Percentiles rank a stretch among this genome's conserved stretches.
Conservation (phyloP, 2,797 vertebrate genomes). For the Catharus ustulatus region DNA sequence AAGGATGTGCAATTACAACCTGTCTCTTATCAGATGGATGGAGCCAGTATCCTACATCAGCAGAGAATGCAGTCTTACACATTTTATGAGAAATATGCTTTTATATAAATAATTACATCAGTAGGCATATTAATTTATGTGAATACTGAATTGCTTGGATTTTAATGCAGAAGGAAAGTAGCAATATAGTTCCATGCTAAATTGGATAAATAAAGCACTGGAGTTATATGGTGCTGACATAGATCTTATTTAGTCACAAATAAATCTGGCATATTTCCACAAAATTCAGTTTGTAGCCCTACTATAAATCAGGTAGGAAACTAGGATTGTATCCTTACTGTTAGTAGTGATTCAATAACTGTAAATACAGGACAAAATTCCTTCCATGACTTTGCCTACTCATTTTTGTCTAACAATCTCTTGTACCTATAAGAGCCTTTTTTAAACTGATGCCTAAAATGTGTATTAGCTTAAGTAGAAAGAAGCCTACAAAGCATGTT, state of each 20-base stretch:
- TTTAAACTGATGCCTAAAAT: not conserved
- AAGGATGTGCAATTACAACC: not conserved
- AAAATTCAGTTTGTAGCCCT: not conserved
- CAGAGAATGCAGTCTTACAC: not conserved
- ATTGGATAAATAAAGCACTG: not conserved
- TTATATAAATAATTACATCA: not conserved
- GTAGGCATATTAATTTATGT: not conserved
- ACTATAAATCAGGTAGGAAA: not conserved
- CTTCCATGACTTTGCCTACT: not conserved
- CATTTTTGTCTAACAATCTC: not conserved
- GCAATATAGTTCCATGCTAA: not conserved
- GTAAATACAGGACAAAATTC: not conserved
- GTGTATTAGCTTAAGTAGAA: not conserved
- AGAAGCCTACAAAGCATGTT: not conserved
- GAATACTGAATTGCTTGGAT: not conserved
- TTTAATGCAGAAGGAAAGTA: not conserved
- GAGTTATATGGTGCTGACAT: not conserved
- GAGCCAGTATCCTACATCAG: not conserved
- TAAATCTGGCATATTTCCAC: not conserved
- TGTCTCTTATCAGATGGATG: constrained; percentile 1
- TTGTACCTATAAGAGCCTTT: not conserved
- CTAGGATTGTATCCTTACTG: not conserved
- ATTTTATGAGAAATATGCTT: not conserved
- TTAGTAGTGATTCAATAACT: not conserved
- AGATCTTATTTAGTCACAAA: not conserved